phyloP scores from a whole-genome alignment of 2,113 vertebrate genomes.

The Scopus umbretta region DNA sequence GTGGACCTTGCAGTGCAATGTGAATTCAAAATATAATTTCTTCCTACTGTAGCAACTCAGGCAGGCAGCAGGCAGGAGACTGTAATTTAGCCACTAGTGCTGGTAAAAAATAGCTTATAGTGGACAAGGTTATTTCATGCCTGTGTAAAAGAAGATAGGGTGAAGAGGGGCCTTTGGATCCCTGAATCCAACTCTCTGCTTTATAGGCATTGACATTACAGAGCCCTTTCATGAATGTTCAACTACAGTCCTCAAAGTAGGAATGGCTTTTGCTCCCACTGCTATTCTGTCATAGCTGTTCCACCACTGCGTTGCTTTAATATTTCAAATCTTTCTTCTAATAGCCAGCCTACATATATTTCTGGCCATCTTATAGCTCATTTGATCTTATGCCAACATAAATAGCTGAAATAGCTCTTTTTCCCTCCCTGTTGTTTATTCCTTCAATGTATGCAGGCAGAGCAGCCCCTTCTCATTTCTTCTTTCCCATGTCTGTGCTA shows the following conservation, averaged over 20 bases:
- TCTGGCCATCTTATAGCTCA: neutral
- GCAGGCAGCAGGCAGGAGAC: neutral
- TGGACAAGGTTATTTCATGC: neutral
- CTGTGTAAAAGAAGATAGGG: neutral
- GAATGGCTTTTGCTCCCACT: neutral
- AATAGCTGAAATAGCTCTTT: neutral
- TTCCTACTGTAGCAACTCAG: neutral
- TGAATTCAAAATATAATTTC: neutral
- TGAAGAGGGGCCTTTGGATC: neutral
- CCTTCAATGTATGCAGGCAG: neutral
- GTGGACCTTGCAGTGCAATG: neutral
- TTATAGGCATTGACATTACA: neutral
- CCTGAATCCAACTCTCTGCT: neutral
- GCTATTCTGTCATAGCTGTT: neutral
- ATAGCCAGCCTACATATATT: neutral
- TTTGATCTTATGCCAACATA: neutral
- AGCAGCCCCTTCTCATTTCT: neutral
- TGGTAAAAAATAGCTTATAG: neutral
- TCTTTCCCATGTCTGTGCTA: neutral
- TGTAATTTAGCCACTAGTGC: neutral
- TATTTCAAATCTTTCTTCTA: neutral
- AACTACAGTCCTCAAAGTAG: neutral
- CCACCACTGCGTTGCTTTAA: neutral
- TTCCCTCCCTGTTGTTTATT: neutral
- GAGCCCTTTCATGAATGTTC: neutral